Evolutionary conservation across 2,113 vertebrate genomes (phyloP).

Genomic region (Erinaceus europaeus): DNA sequence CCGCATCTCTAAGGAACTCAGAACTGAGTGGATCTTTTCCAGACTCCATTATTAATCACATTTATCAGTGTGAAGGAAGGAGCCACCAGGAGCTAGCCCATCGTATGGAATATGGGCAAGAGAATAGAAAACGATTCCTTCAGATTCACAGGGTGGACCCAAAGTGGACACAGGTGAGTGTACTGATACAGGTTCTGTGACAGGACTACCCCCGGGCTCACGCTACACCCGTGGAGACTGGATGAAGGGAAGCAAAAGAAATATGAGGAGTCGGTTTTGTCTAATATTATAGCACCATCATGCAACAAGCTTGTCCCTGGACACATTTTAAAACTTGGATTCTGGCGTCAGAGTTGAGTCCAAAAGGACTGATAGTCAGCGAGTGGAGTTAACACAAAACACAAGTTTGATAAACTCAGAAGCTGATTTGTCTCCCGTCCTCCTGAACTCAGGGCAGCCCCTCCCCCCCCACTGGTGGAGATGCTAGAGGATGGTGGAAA

Average conservation of each 20-base stretch:
- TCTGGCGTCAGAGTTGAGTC: background rate
- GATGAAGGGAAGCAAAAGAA: background rate
- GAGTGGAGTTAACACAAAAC: background rate
- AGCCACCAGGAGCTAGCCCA: background rate
- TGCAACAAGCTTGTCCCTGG: background rate
- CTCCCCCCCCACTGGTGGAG: background rate
- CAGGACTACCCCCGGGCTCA: background rate
- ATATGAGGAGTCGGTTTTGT: background rate
- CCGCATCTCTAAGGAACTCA: slow-evolving; percentile 11
- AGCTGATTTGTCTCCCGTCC: background rate
- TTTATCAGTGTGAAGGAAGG: slow-evolving; percentile 1
- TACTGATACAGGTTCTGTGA: background rate
- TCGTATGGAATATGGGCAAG: slow-evolving; percentile 28
- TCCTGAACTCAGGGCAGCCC: background rate
- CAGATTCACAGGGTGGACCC: background rate
- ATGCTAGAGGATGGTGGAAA: background rate
- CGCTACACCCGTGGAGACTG: background rate
- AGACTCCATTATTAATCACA: slow-evolving; percentile 8
- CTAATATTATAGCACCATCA: background rate
- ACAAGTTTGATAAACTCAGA: background rate
- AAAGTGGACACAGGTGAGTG: background rate
- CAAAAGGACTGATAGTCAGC: background rate
- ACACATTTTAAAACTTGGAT: background rate
- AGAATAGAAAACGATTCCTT: background rate
- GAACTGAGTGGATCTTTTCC: slow-evolving; percentile 10